Base-by-base conservation (phyloP, 2,113 vertebrate species). In the Mastomys natalensis region DNA sequence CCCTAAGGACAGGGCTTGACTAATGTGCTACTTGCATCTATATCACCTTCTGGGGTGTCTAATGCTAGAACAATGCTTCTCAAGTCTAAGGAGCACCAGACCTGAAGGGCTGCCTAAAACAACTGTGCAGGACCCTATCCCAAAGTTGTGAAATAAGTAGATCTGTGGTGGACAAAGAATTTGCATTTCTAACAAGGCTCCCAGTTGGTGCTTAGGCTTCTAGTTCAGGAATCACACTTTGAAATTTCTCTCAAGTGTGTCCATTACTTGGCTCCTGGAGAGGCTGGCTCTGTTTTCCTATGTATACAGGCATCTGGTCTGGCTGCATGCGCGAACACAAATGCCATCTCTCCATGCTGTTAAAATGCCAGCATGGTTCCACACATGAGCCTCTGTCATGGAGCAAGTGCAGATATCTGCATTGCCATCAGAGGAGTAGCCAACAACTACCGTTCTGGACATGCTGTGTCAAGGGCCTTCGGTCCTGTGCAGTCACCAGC, bases 191-290 rank as follows among this genome's bases (percentile, higher is more conserved):
- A 92, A 95, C 64, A 82, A 72, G 58, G 58, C 31, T 89, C 53
- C 53, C 60, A 64, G 12, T 29, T 93, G 84, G 62, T 45, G 60
- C 7, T 58, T 34, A 82, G 29, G 16, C 40, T 91, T 93, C 73
- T 80, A 62, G 58, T 94, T 93, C 53, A 92, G 80, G 31, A 92
- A 87, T 62, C n/a, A 40, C 70, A 81, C 64, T 87, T 78, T 37
- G 95, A 95, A 53, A 95, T 93, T 96, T 95, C 80, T 95, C 92
- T 93, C 66, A 53, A 95, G 73, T 74, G 11, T 74, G 68, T 43
- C 93, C 5, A 2, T 91, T 87, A 45, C 76, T 93, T 66, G 60
- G 60, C 89, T 96, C 74, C 81, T 74, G 31, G 94, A 87, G 91
- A 97, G 93, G 26, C 43, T 89, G 87, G 86, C 48, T 60, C 62